Base-by-base conservation (phyloP, 1,140 invertebrate genomes). In the Euglossa dilemma region DNA sequence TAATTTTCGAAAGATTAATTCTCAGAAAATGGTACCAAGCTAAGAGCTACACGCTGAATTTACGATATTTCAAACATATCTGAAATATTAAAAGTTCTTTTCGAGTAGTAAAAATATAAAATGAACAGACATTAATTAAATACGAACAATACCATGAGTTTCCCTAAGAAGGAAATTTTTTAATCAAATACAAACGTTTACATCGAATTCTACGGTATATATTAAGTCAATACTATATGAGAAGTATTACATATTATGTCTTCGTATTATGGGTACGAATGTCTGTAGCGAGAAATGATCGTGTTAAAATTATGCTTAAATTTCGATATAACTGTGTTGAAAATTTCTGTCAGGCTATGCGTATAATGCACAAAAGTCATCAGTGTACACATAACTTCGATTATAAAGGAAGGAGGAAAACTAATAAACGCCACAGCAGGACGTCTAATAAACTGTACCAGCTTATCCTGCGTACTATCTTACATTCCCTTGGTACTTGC, bases 361-460 rank as follows among this genome's bases (percentile, higher is more conserved):
- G 43, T 73, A 56, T 57, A 43, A 36, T 28, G 28, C 66, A 45
- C 14, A 80, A 75, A 66, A 81, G n/a, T 80, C 67, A 74, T 73
- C 54, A 25, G 70, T 75, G 80, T 75, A 73, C 74, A 67, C 57
- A 61, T 78, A 84, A 52, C 74, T 67, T 16, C 66, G 71, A 86
- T 89, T 88, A 89, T 88, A 85, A 89, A 84, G 70, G 85, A 80
- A 82, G 85, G 83, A 83, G 64, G 82, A 74, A 80, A 85, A 79
- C 90, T 91, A 92, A 93, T 93, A 93, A 92, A 93, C 90, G 89
- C 81, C 89, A 64, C 91, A 87, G 89, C 83, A 82, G 86, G 91
- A 45, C 80, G 85, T 83, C 90, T 92, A 92, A 92, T 92, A 92
- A 91, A 92, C 90, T 87, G 69, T 36, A 84, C 75, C 36, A 61